Percentiles rank a stretch among this genome's conserved stretches.
These are phyloP conservation scores for Lamprotornis superbus DNA, from an alignment of 2,113 vertebrate genomes.

Conservation along the genomic window DNA sequence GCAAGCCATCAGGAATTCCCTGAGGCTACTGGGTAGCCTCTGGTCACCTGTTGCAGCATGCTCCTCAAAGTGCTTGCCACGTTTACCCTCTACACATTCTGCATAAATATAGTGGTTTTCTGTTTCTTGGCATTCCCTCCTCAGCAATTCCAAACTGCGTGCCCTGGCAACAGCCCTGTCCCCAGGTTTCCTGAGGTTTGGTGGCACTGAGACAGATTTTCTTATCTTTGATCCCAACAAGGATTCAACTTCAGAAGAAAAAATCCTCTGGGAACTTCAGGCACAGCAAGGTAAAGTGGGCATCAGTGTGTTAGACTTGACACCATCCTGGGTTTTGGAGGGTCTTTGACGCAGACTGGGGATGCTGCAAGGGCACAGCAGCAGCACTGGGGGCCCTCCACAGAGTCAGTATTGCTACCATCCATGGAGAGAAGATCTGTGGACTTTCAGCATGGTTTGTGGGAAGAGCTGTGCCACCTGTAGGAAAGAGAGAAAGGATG, in stretches of 20 bases:
- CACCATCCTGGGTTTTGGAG: neutral
- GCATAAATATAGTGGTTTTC: neutral
- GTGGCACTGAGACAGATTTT: conserved; percentile 90
- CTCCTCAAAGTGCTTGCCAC: neutral
- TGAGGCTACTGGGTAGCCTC: neutral
- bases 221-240: conserved; percentile 83
- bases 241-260: conserved; percentile 62
- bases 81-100: neutral
- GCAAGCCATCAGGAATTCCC: neutral
- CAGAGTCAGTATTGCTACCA: neutral
- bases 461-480: neutral
- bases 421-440: accelerated
- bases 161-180: conserved; percentile 80
- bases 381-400: neutral
- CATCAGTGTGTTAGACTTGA: accelerated
- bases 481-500: neutral
- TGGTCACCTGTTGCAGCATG: neutral
- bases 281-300: conserved; percentile 56
- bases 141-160: conserved; percentile 83
- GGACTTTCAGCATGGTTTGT: neutral
- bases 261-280: conserved; percentile 48
- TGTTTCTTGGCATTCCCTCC: neutral
- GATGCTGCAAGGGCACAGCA: neutral
- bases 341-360: neutral
- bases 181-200: conserved; percentile 89